Conservation (phyloP, 2,888 invertebrate species). For the Nymphalis polychloros region DNA sequence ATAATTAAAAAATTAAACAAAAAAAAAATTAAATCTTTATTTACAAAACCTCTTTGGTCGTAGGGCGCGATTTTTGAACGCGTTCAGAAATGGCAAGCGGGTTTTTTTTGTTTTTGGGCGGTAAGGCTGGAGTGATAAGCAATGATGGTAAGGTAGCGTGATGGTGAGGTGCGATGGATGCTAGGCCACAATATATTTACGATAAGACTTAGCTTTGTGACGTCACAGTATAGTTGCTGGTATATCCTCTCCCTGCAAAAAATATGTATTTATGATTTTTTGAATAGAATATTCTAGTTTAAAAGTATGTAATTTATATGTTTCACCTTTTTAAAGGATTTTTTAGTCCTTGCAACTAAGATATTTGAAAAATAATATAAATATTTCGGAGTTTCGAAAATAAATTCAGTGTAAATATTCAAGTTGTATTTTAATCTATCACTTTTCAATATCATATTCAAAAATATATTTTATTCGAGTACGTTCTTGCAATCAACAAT, state of each 20-base stretch:
- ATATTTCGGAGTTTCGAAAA: too few relatives aligned
- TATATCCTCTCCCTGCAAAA: conserved; percentile 75
- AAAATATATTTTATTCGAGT: too few relatives aligned
- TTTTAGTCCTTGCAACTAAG: too few relatives aligned
- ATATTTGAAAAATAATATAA: too few relatives aligned
- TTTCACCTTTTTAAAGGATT: too few relatives aligned
- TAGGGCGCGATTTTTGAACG: conserved; percentile 38
- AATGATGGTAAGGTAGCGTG: conserved; percentile 74
- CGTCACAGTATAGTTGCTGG: conserved; percentile 75
- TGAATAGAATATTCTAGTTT: background rate
- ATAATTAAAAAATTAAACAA: conserved; percentile 45
- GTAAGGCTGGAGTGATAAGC: conserved; percentile 61
- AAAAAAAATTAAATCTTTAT: conserved; percentile 54
- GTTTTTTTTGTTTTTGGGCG: conserved; percentile 49
- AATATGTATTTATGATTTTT: background rate
- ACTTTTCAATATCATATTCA: too few relatives aligned
- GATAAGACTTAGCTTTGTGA: conserved; percentile 76
- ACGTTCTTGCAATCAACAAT: too few relatives aligned
- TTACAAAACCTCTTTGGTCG: conserved; percentile 61
- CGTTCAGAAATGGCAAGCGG: conserved; percentile 55
- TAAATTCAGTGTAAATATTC: too few relatives aligned
- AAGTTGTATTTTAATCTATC: too few relatives aligned
- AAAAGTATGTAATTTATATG: too few relatives aligned
- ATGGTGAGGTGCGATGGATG: conserved; percentile 65
- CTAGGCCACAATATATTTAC: conserved; percentile 70